phyloP scores from a whole-genome alignment of 2,888 invertebrate species.

The Microdon myrmicae region DNA sequence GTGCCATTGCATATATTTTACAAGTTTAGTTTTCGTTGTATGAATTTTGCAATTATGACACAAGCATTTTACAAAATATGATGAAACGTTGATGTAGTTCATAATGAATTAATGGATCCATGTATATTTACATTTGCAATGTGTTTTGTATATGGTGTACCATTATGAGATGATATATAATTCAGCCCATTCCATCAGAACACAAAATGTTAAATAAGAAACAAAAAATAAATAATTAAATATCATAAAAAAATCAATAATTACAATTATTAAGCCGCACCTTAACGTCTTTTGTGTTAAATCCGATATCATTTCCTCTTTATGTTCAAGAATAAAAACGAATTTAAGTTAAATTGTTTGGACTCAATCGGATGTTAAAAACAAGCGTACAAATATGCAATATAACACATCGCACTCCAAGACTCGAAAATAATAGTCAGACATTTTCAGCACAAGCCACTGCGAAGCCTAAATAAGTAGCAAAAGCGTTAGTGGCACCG shows the following conservation, averaged over 20 bases:
- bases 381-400: too few species aligned
- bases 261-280: slow-evolving; percentile 16
- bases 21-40: slow-evolving; percentile 17
- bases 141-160: slow-evolving; percentile 16
- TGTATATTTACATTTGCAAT: slow-evolving; percentile 26
- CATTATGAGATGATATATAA: slow-evolving; percentile 11
- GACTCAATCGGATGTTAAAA: too few species aligned
- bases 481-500: too few species aligned
- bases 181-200: slow-evolving; percentile 14
- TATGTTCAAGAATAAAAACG: background rate
- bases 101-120: slow-evolving; percentile 16
- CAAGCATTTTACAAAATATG: slow-evolving; percentile 3
- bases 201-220: slow-evolving; percentile 9
- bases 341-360: too few species aligned
- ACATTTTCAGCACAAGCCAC: too few species aligned
- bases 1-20: slow-evolving; percentile 57
- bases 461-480: too few species aligned
- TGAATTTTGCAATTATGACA: slow-evolving; percentile 8
- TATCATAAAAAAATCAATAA: background rate
- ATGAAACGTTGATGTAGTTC: slow-evolving; percentile 3
- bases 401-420: too few species aligned
- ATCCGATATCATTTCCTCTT: background rate
- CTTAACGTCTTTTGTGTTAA: background rate
- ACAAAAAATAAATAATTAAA: background rate
- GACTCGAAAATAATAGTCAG: too few species aligned